These are phyloP conservation scores for Chelonus formosanus DNA, from an alignment of 2,888 invertebrate species.

Conservation along the genomic window DNA sequence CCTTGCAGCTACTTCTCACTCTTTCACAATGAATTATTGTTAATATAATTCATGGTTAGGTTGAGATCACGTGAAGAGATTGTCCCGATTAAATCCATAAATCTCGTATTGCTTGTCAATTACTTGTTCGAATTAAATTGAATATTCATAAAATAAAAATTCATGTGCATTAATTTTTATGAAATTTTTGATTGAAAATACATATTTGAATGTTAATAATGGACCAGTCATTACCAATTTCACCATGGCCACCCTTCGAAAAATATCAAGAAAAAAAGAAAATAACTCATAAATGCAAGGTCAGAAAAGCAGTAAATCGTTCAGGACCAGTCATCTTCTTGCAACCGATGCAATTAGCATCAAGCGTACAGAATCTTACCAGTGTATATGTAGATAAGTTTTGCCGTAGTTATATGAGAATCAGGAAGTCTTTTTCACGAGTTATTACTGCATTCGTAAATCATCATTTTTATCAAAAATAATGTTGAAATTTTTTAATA, in stretches of 20 bases:
- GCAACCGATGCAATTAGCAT: conserved; percentile 24
- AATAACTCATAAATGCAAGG: conserved; percentile 9
- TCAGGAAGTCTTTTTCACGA: conserved; percentile 20
- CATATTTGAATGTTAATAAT: conserved; percentile 11
- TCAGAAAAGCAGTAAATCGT: conserved; percentile 21
- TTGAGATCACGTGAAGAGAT: conserved; percentile 1
- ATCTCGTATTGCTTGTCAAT: no score
- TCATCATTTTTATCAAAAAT: conserved; percentile 11
- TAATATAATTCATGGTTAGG: conserved; percentile 20
- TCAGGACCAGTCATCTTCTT: conserved; percentile 23
- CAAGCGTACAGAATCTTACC: conserved; percentile 13
- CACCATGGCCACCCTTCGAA: neutral
- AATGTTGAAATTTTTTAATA: no score
- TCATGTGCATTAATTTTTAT: no score
- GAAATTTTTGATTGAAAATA: neutral
- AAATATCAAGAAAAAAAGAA: conserved; percentile 9
- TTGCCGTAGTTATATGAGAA: conserved; percentile 15
- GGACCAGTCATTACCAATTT: conserved; percentile 9
- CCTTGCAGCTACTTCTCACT: conserved; percentile 4
- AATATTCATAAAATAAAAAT: no score
- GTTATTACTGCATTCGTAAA: conserved; percentile 24
- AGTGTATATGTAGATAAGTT: conserved; percentile 30
- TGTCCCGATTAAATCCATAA: no score
- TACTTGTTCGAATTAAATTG: no score
- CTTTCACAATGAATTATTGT: conserved; percentile 21